phyloP scores from a whole-genome alignment of 2,113 vertebrate species.

The Oryzias melastigma region DNA sequence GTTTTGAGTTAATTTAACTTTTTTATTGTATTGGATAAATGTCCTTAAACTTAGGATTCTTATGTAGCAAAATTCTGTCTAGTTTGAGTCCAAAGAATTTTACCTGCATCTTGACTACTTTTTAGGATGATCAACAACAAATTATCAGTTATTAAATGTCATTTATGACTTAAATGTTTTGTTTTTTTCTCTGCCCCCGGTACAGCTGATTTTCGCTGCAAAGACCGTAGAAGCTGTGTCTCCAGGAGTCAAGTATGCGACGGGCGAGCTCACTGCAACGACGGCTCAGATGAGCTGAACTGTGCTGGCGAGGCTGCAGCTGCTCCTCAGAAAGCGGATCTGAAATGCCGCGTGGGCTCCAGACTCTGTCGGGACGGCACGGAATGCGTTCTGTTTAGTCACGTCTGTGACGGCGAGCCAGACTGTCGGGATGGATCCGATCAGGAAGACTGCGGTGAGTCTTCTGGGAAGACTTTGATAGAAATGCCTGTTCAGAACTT shows the following conservation, averaged over 20 bases:
- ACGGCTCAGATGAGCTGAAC: conserved; percentile 7
- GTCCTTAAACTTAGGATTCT: no score
- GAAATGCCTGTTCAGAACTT: not conserved
- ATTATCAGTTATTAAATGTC: no score
- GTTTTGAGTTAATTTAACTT: no score
- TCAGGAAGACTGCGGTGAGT: conserved; percentile 30
- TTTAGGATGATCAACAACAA: no score
- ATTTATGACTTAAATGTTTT: not conserved
- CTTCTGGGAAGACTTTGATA: not conserved
- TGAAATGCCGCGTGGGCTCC: conserved; percentile 61
- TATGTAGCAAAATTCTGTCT: no score
- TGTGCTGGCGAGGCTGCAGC: not conserved
- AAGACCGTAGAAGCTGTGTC: conserved; percentile 5
- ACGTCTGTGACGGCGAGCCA: conserved; percentile 80
- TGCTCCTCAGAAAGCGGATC: not conserved
- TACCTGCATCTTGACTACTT: no score
- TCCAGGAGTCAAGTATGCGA: conserved; percentile 8
- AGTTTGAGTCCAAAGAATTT: no score
- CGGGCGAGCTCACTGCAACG: conserved; percentile 2
- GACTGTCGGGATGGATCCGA: conserved; percentile 87
- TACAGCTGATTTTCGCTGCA: conserved; percentile 76
- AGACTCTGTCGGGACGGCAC: conserved; percentile 69
- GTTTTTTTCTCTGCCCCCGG: no score
- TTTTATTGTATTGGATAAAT: no score
- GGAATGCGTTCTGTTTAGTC: conserved; percentile 75